phyloP scores from a whole-genome alignment of 2,888 invertebrate species.

The Flexamia atlantica region DNA sequence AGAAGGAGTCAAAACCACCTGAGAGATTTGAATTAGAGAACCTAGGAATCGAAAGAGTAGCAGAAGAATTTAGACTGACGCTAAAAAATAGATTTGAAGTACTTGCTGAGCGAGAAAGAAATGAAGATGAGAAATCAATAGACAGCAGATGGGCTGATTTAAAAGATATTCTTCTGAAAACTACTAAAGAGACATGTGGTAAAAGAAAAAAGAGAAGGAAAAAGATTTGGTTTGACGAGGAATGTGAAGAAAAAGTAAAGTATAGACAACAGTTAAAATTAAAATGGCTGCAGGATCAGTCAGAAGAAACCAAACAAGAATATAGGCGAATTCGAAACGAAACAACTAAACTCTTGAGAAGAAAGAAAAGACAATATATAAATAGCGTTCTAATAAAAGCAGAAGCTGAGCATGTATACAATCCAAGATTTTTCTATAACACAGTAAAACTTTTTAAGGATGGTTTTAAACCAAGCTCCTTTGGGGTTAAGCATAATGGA shows the following conservation, averaged over 20 bases:
- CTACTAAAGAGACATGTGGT: constrained; percentile 35
- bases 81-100: not conserved
- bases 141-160: not conserved
- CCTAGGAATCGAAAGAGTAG: not conserved
- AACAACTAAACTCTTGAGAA: constrained; percentile 14
- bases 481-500: too few relatives aligned
- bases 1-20: too few relatives aligned
- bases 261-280: not conserved
- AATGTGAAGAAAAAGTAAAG: constrained; percentile 23
- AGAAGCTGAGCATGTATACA: constrained; percentile 34
- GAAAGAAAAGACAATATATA: constrained; percentile 49
- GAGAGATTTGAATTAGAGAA: not conserved
- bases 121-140: not conserved
- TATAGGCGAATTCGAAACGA: not conserved
- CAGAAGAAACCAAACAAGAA: not conserved
- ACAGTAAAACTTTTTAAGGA: constrained; percentile 30
- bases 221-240: constrained; percentile 47
- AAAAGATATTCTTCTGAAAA: constrained; percentile 9
- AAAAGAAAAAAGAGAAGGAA: constrained; percentile 25
- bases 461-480: not conserved
- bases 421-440: constrained; percentile 7
- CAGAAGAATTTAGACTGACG: not conserved
- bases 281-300: not conserved
- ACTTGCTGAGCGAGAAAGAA: not conserved
- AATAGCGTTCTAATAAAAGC: constrained; percentile 40